Conservation (phyloP, 2,888 invertebrate species). For the Pasiphila rectangulata region DNA sequence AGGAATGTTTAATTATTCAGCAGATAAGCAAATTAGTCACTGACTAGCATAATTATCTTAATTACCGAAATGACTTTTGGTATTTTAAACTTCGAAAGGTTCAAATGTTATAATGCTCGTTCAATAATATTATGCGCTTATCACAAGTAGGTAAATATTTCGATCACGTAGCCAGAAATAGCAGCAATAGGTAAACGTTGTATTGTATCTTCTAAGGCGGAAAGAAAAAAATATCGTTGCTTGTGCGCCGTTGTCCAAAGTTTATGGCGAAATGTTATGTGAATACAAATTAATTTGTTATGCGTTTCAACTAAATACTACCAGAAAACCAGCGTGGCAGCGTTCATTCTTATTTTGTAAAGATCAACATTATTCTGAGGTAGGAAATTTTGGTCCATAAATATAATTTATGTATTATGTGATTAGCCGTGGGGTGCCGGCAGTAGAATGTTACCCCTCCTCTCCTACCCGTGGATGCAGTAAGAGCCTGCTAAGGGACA, state of each 20-base stretch:
- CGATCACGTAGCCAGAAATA: conserved; percentile 17
- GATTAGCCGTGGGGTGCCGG: too few species aligned
- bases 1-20: conserved; percentile 22
- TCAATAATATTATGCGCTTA: conserved; percentile 21
- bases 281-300: conserved; percentile 19
- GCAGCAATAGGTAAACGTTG: not conserved
- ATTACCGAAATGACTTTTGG: conserved; percentile 29
- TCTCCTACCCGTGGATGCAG: too few species aligned
- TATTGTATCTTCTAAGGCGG: conserved; percentile 24
- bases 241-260: conserved; percentile 7
- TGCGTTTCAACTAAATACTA: not conserved
- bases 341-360: too few species aligned
- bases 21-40: conserved; percentile 23
- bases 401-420: too few species aligned
- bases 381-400: too few species aligned
- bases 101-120: conserved; percentile 15
- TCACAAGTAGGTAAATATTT: conserved; percentile 23
- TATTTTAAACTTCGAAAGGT: conserved; percentile 22
- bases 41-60: conserved; percentile 29
- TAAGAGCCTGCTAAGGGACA: too few species aligned
- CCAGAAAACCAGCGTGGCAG: too few species aligned
- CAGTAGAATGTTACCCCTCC: too few species aligned
- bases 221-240: conserved; percentile 17
- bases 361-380: too few species aligned
- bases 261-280: conserved; percentile 9